A percentile compares a stretch with the other conserved stretches of the same genome.
phyloP scores from a whole-genome alignment of 92 coral and sea anemone species.

The Phenganax subtilis region DNA sequence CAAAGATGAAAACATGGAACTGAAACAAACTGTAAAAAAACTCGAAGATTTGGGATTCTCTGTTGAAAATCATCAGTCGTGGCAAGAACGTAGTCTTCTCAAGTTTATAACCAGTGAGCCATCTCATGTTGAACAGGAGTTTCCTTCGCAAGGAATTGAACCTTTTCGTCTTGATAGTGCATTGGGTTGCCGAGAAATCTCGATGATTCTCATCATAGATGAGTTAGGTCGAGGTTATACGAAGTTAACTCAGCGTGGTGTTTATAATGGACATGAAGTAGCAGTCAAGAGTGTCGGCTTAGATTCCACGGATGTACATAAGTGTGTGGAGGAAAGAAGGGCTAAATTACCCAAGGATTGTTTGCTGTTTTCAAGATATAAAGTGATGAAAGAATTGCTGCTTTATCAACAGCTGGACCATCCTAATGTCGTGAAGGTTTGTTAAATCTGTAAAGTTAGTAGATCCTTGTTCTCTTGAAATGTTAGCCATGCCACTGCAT shows the following conservation, averaged over 20 bases:
- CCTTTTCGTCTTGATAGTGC: background rate
- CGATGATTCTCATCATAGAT: constrained; percentile 46
- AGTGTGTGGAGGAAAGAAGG: constrained; percentile 50
- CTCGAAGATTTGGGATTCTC: background rate
- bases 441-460: constrained; percentile 4
- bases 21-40: background rate
- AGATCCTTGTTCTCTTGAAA: background rate
- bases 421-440: constrained; percentile 73
- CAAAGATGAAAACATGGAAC: background rate
- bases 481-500: background rate
- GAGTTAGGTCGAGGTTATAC: constrained; percentile 83
- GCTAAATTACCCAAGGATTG: constrained; percentile 53
- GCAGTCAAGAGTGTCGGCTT: constrained; percentile 76
- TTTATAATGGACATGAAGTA: constrained; percentile 46
- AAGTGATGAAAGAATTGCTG: constrained; percentile 80
- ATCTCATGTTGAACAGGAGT: background rate
- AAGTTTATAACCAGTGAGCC: constrained; percentile 4
- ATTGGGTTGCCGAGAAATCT: constrained; percentile 63
- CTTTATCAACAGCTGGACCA: constrained; percentile 76
- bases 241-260: constrained; percentile 70
- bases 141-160: background rate
- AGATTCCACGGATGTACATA: constrained; percentile 60
- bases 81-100: constrained; percentile 17
- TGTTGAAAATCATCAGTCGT: background rate
- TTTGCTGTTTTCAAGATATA: constrained; percentile 69